These are phyloP conservation scores for Calephelis virginiensis DNA, from an alignment of 1,140 invertebrate species.

Conservation along the genomic window DNA sequence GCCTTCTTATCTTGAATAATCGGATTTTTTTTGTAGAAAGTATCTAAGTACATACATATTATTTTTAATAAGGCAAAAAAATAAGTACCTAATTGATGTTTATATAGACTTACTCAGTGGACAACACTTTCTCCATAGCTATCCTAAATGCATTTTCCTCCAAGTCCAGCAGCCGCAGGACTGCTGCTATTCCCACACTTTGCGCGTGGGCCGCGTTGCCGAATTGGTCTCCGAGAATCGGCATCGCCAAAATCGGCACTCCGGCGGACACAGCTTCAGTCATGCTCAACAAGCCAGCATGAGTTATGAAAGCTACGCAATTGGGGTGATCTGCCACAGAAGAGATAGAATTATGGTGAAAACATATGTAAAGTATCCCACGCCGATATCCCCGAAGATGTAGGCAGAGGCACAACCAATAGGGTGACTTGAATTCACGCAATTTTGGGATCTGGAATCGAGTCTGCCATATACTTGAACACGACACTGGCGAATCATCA, in stretches of 20 bases:
- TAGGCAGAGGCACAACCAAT: too few species aligned
- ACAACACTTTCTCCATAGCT: constrained; percentile 74
- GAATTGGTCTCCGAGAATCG: constrained; percentile 65
- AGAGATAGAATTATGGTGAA: too few species aligned
- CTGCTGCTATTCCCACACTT: constrained; percentile 43
- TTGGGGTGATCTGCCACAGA: constrained; percentile 54
- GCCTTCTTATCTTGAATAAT: too few species aligned
- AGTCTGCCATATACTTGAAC: too few species aligned
- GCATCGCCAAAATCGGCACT: constrained; percentile 50
- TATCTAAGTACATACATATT: too few species aligned
- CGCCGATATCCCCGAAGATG: too few species aligned
- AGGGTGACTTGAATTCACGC: too few species aligned
- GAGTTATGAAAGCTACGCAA: constrained; percentile 77
- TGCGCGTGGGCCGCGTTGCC: constrained; percentile 67
- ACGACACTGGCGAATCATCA: too few species aligned
- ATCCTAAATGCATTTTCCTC: constrained; percentile 36
- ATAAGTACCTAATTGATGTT: neutral
- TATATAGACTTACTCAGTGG: constrained; percentile 69
- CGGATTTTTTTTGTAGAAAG: too few species aligned
- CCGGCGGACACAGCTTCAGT: constrained; percentile 53
- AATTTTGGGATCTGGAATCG: too few species aligned
- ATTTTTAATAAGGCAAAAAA: neutral
- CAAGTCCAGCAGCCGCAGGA: constrained; percentile 36
- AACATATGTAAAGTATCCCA: too few species aligned
- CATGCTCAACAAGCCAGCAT: constrained; percentile 78